Evolutionary conservation across 1,140 invertebrate species (phyloP), one percentile per base, ranked within the genome.

Genomic region (Lasioglossum baleicum): DNA sequence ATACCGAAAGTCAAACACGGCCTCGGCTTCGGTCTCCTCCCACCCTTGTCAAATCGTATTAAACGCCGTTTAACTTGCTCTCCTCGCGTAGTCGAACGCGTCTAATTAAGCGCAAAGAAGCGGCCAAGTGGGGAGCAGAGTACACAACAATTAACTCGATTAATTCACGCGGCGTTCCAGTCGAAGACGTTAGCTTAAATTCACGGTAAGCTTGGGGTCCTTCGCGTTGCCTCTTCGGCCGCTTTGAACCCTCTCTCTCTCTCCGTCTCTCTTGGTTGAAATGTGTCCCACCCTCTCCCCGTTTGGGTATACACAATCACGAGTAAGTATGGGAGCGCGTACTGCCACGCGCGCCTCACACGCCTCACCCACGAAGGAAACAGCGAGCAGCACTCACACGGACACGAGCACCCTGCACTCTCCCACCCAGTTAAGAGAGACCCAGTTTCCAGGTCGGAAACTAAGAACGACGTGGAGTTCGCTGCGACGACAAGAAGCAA

Each of bases 141-240:
- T 85, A 85, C 79, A 81, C 80, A 83, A 86, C 83, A 86, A 85
- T 86, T 86, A 86, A 86, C 84, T 83, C 75, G 83, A 86, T 86
- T 86, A 86, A 86, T 86, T 86, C 80, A 79, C 84, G 63, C 58
- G 84, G 80, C 80, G 83, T 85, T 74, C 83, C 74, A 85, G 74
- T 76, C 83, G 75, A 85, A 85, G 83, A 82, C 79, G 83, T 81
- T 77, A 66, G 83, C 83, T 84, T 80, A 84, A 84, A 80, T 80
- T 84, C 67, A 84, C 69, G 60, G 56, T 71, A 78, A 73, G 56
- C 31, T 26, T 5, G 56, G 53, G 48, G 61, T 53, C 17, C 42
- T 48, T 15, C 13, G 51, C 51, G 51, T 53, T 53, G 51, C 51
- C 15, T 53, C 51, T 48, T 15, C 51, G 51, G 51, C 51, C 13